Base-by-base conservation (phyloP, 2,113 vertebrate genomes). In the Halcyon malimbica region DNA sequence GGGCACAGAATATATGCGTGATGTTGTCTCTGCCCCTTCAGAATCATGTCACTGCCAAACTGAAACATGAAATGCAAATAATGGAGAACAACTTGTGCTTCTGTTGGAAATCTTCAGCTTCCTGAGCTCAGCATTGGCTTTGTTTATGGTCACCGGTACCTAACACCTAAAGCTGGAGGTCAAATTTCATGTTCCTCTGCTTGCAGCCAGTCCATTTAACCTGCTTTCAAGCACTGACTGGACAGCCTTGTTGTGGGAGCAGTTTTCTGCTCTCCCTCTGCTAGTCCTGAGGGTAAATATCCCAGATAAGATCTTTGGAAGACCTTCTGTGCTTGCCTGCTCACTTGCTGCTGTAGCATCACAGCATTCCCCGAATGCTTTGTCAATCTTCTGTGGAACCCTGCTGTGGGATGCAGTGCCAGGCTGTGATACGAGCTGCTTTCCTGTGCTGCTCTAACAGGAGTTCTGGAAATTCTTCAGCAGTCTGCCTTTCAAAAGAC, bases 391-490 rank as follows among this genome's bases (percentile, higher is more conserved):
- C 83, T 85, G 82, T 68, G 68, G 79, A 90, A 41, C 5, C 0
- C 76, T 77, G 85, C 76, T 78, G 80, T 54, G 46, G 80, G 80
- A 50, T 42, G 6, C 79, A 24, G 57, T 73, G 39, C 74, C 78
- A 68, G 91, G 80, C 95, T 53, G 79, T 60, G 63, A 16, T 62
- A 35, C 0, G 63, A 94, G 69, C 93, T 78, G 64, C 31, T 4
- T 94, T 84, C 86, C 83, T 56, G 54, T 16, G 77, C 87, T 69
- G 71, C 67, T 78, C 10, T 10, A 50, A 62, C 68, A 76, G 0
- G 2, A 57, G 79, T 44, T 69, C 93, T 96, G 87, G 91, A 82
- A 87, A 89, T 87, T 89, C 94, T 84, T 96, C 73, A 90, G 80
- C 87, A 26, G 37, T 39, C 87, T 84, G 82, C 85, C 67, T 87